Evolutionary conservation across 2,888 invertebrate genomes (phyloP), one percentile per base, ranked within the genome.

Genomic region (Chaetoderma sp.): DNA sequence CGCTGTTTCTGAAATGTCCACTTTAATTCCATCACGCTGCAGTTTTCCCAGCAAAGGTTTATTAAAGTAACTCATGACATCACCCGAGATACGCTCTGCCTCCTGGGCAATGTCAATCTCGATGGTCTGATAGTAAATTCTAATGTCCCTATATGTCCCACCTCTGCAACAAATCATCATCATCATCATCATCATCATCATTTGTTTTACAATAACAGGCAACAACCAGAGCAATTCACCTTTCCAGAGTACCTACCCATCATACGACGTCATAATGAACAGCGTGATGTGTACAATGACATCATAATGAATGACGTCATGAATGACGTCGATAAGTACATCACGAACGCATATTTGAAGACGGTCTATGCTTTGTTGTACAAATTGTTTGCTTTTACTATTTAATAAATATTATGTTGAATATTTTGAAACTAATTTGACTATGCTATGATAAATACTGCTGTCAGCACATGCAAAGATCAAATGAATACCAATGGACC

Each of bases 91-190:
- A 33, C 64, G 50, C 4, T 65, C 50, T 13, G 67, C 72, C 57
- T 71, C 70, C 3, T 61, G 56, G 5, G 76, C 33, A 16, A 76
- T 21, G 13, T 68, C 60, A 4, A 77, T 64, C 28, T 71, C 68
- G 30, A 65, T 49, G 16, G 81, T 80, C 28, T 71, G 76, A 70
- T 79, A 84, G 68, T 70, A 80, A 5, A 85, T 78, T 21, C 71
- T 59, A 44, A 85, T 60, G 47, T 73, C 66, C 6, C 83, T 82
- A 71, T 75, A 82, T 5, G 68, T 75, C 49, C 84, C 85, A 30
- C 83, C 84, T 59, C 85, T 83, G 71, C 25, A 72, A 75, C 16
- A 54, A 42, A 44, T 44, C 5, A 33, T 28, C 21, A 25, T 21
- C 28, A 56, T 6, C 16, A 55, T n/a, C 25, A n/a, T n/a, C n/a